Conservation (phyloP, 53 echinoderm and acorn worm species). For the Patiria pectinifera region DNA sequence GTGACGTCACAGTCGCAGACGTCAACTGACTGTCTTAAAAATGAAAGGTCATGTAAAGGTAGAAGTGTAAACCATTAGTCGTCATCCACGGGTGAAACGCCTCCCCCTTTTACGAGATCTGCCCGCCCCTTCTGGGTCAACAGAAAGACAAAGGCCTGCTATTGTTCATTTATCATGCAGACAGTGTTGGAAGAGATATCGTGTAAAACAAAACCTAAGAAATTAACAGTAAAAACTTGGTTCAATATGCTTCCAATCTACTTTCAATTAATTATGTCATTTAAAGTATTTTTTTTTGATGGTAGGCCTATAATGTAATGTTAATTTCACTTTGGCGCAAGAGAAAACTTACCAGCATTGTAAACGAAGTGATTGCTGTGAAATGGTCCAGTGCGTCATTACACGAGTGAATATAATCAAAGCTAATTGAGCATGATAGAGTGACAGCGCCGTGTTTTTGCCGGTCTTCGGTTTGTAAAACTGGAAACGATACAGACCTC, state of each 20-base stretch:
- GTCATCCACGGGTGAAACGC: neutral
- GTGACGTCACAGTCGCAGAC: neutral
- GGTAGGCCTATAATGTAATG: neutral
- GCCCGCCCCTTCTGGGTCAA: neutral
- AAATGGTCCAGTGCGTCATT: conserved; percentile 26
- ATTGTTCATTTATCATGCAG: too few species aligned
- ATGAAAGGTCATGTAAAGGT: neutral
- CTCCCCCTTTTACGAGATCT: too few species aligned
- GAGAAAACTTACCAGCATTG: neutral
- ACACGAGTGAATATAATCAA: conserved; percentile 15
- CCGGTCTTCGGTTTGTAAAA: neutral
- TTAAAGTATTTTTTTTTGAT: neutral
- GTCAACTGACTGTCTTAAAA: neutral
- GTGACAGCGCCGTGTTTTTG: neutral
- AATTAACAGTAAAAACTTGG: neutral
- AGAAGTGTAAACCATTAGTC: neutral
- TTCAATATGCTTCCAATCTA: too few species aligned
- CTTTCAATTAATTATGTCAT: too few species aligned
- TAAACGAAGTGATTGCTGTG: neutral
- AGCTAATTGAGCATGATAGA: conserved; percentile 14
- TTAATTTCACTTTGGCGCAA: neutral
- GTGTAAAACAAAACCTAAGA: neutral
- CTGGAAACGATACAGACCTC: neutral
- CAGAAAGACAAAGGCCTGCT: neutral
- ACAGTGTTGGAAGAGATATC: neutral